Evolutionary conservation across 2,113 vertebrate species (phyloP).

Genomic region (Neodontobutis hainanensis): DNA sequence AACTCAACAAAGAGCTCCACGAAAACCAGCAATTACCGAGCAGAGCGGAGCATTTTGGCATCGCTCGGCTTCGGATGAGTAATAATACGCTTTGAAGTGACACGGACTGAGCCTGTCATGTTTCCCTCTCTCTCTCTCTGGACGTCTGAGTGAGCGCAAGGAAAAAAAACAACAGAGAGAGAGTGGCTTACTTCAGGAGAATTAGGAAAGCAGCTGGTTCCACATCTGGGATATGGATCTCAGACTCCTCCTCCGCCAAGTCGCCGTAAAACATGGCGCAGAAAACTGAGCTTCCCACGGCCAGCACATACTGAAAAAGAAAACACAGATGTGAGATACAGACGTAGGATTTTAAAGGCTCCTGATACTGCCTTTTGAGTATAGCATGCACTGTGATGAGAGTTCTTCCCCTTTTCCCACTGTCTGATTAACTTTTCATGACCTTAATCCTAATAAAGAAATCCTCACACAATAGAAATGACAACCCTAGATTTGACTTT

Average conservation of each 20-base stretch:
- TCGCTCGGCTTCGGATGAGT: conserved; percentile 52
- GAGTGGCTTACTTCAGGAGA: conserved; percentile 92
- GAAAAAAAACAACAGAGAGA: background rate
- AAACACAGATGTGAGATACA: conserved; percentile 23
- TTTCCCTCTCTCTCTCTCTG: conserved; percentile 34
- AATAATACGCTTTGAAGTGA: conserved; percentile 67
- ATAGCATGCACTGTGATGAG: too few relatives aligned
- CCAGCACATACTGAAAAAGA: conserved; percentile 90
- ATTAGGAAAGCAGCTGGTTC: conserved; percentile 96
- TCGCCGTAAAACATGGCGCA: conserved; percentile 99
- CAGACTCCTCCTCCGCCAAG: conserved; percentile 91
- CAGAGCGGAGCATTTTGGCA: conserved; percentile 35
- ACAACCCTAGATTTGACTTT: too few relatives aligned
- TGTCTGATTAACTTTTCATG: too few relatives aligned
- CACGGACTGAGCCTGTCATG: conserved; percentile 56
- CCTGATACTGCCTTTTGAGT: too few relatives aligned
- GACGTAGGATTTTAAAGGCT: too few relatives aligned
- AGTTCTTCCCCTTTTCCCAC: too few relatives aligned
- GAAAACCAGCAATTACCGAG: conserved; percentile 65
- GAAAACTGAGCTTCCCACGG: conserved; percentile 98
- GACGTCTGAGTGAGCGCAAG: conserved; percentile 1
- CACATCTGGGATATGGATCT: conserved; percentile 98
- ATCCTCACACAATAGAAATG: too few relatives aligned
- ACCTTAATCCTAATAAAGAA: too few relatives aligned
- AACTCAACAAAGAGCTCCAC: conserved; percentile 54